phyloP scores from a whole-genome alignment of 2,888 invertebrate species.

The Xylophagus ater region DNA sequence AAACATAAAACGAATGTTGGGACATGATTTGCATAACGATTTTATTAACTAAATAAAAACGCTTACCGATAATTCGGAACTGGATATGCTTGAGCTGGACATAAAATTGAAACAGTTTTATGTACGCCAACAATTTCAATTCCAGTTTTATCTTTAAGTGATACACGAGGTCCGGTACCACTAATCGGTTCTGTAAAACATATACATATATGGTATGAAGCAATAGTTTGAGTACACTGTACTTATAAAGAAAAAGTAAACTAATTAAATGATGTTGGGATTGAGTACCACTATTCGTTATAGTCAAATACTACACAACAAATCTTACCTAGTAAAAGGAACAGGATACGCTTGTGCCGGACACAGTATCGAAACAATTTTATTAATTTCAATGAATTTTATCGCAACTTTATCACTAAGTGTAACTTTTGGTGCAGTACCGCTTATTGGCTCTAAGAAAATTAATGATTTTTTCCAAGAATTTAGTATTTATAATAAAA shows the following conservation, averaged over 20 bases:
- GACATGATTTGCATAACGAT: not conserved
- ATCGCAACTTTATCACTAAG: constrained; percentile 36
- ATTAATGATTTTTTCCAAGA: no score
- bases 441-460: constrained; percentile 60
- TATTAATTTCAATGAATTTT: constrained; percentile 22
- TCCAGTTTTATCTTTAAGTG: constrained; percentile 40
- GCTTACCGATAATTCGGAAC: constrained; percentile 55
- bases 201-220: no score
- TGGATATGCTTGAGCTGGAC: constrained; percentile 59
- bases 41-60: not conserved
- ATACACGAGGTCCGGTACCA: constrained; percentile 45
- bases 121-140: constrained; percentile 4
- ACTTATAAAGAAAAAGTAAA: no score
- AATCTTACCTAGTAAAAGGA: constrained; percentile 55
- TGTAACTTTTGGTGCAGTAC: constrained; percentile 55
- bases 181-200: constrained; percentile 41
- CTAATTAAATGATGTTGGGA: no score
- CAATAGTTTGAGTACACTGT: no score
- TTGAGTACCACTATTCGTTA: no score
- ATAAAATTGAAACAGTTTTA: constrained; percentile 46
- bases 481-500: no score
- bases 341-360: constrained; percentile 55
- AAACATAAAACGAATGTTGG: not conserved
- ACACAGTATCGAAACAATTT: constrained; percentile 45
- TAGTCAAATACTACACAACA: no score